These are phyloP conservation scores for Bungarus multicinctus DNA, from an alignment of 2,113 vertebrate species.

Conservation along the genomic window DNA sequence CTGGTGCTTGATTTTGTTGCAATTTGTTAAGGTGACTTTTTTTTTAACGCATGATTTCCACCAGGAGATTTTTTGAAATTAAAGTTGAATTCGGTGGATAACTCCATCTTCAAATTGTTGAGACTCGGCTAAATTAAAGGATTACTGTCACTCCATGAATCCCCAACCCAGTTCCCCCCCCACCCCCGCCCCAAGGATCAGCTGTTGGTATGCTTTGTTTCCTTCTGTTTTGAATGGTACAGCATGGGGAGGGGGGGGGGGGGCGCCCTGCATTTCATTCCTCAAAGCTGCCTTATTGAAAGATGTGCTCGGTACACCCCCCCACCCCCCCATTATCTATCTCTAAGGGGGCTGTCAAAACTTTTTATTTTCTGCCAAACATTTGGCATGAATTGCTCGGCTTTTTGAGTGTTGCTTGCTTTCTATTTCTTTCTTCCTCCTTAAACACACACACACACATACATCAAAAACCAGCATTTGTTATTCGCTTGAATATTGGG, in stretches of 20 bases:
- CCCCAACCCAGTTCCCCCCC: not conserved
- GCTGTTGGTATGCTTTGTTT: not conserved
- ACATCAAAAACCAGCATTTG: too few species aligned
- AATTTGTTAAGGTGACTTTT: conserved; percentile 54
- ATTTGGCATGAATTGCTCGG: not conserved
- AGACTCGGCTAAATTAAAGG: not conserved
- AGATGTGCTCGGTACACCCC: not conserved
- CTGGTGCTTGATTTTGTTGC: not conserved
- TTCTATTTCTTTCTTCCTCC: not conserved
- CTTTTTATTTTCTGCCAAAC: not conserved
- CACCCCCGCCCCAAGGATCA: not conserved
- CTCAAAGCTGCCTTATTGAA: not conserved
- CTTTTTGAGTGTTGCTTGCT: not conserved
- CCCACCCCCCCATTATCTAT: not conserved
- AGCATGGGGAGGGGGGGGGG: too few species aligned
- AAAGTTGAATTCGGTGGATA: conserved; percentile 68
- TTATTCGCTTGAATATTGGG: not conserved
- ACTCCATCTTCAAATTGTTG: not conserved
- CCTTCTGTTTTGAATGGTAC: not conserved
- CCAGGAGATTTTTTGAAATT: conserved; percentile 66
- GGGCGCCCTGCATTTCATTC: not conserved
- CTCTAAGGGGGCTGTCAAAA: not conserved
- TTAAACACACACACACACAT: not conserved
- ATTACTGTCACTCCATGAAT: not conserved
- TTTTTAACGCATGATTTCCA: conserved; percentile 61